Evolutionary conservation across 2,113 vertebrate genomes (phyloP), one percentile per base, ranked within the genome.

Genomic region (Marmota flaviventris): DNA sequence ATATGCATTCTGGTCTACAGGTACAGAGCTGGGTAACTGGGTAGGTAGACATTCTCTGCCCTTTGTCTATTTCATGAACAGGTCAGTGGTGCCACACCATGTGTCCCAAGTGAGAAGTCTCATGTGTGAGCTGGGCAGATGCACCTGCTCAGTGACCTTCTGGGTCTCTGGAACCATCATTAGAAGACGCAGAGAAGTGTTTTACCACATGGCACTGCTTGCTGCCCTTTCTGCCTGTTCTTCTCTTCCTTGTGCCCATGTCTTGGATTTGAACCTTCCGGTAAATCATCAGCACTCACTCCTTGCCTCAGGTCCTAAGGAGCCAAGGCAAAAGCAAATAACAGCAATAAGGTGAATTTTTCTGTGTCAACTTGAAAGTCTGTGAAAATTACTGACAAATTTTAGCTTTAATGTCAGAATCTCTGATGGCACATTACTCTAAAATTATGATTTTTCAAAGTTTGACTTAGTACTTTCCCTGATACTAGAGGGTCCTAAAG

Each of bases 151-250:
- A 51, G 24, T 29, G 45, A 65, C 10, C 10, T 76, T 72, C 39
- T 8, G 17, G 27, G 72, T 34, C 65, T 67, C 58, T 4, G 72
- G 5, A 42, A 16, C 37, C 72, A 1, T 39, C n/a, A 25, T 0
- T 76, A 69, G 58, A 18, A 18, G 12, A 70, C 32, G 11, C 3
- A 20, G 73, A 89, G 73, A 69, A 4, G 22, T n/a, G 4, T 13
- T 1, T 0, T 5, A 42, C 14, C 42, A 32, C 13, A 5, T 0
- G 16, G 4, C 34, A 16, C 18, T 0, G 10, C n/a, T 76, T 70
- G 8, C 16, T 16, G 16, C 69, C 48, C 27, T 84, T 69, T 37
- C 85, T 92, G 32, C 56, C 45, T 78, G 61, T 42, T 93, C 24
- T n/a, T 18, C 13, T 45, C 29, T 69, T 32, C 11, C 48, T 88